Percentiles rank a stretch among this genome's conserved stretches.
These are phyloP conservation scores for Brachionus manjavacas DNA, from an alignment of 1,140 invertebrate species.

Conservation along the genomic window DNA sequence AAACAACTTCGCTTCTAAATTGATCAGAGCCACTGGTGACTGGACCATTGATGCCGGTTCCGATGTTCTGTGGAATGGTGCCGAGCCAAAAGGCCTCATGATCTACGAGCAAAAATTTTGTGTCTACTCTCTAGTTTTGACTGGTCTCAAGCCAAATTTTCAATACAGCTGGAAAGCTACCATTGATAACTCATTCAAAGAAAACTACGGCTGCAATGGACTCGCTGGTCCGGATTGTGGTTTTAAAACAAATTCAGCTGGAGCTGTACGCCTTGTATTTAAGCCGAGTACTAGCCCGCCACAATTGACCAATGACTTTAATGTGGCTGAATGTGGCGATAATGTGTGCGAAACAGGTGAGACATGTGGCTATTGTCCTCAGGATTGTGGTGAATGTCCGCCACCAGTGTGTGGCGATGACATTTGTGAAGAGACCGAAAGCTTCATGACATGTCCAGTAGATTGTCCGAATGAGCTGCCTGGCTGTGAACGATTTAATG, in stretches of 20 bases:
- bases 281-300: conserved; percentile 29
- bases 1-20: neutral
- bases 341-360: conserved; percentile 35
- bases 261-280: neutral
- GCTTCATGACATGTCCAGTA: conserved; percentile 8
- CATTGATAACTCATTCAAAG: conserved; percentile 27
- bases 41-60: conserved; percentile 17
- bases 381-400: conserved; percentile 42
- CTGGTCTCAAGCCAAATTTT: conserved; percentile 22
- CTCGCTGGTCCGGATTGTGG: conserved; percentile 14
- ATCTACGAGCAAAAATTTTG: conserved; percentile 29
- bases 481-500: conserved; percentile 31
- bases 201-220: conserved; percentile 39
- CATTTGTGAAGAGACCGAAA: conserved; percentile 33
- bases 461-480: conserved; percentile 42
- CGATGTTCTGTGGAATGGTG: neutral
- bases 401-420: conserved; percentile 39
- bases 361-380: conserved; percentile 30
- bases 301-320: neutral
- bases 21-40: conserved; percentile 39
- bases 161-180: conserved; percentile 41
- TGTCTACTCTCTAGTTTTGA: conserved; percentile 14
- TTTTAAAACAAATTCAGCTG: conserved; percentile 35
- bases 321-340: conserved; percentile 34
- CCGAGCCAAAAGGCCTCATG: conserved; percentile 34